Evolutionary conservation across 1,140 invertebrate species (phyloP).

Genomic region (Atta cephalotes): DNA sequence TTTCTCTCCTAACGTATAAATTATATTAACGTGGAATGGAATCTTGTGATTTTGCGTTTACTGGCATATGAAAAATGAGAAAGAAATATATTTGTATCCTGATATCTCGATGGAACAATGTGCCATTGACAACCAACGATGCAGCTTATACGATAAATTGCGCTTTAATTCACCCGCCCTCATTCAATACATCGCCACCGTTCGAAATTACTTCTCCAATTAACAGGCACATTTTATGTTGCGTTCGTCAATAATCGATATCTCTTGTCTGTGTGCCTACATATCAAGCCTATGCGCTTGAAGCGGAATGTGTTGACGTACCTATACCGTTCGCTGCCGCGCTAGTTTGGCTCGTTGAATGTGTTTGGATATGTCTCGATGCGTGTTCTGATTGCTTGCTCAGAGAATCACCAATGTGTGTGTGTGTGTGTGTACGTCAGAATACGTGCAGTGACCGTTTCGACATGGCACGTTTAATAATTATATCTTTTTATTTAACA

Average conservation of each 20-base stretch:
- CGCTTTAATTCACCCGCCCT: conserved; percentile 40
- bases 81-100: not conserved
- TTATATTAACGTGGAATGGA: not conserved
- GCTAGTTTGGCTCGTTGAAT: conserved; percentile 16
- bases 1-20: not conserved
- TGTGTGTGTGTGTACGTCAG: not conserved
- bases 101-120: not conserved
- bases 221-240: conserved; percentile 56
- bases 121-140: not conserved
- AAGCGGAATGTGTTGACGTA: conserved; percentile 42
- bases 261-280: not conserved
- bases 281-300: conserved; percentile 3
- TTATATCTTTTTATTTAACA: conserved; percentile 13
- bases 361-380: conserved; percentile 34
- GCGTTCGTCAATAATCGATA: conserved; percentile 58
- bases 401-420: not conserved
- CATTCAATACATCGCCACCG: conserved; percentile 33
- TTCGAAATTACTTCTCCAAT: conserved; percentile 58
- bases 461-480: conserved; percentile 21
- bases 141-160: conserved; percentile 50
- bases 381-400: conserved; percentile 57
- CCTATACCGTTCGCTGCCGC: not conserved
- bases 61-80: not conserved
- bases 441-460: not conserved
- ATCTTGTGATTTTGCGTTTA: not conserved